Conservation (phyloP, 2,888 invertebrate species). For the Blastobasis adustella region DNA sequence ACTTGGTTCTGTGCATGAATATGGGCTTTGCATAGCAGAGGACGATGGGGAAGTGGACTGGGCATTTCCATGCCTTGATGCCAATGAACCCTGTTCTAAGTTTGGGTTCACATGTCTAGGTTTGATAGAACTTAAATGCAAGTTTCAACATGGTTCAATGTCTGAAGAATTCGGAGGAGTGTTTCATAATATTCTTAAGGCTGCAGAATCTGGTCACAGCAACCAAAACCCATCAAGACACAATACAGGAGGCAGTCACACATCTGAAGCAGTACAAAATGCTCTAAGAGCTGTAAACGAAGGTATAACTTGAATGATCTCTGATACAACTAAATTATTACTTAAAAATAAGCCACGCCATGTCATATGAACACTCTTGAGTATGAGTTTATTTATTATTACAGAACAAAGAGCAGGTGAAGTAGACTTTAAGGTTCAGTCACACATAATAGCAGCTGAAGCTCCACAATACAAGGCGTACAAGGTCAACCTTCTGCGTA, state of each 20-base stretch:
- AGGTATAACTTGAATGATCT: constrained; percentile 23
- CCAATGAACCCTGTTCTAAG: constrained; percentile 91
- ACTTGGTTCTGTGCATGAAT: constrained; percentile 79
- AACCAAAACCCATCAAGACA: constrained; percentile 50
- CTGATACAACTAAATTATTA: not conserved
- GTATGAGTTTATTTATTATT: not conserved
- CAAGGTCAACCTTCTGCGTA: constrained; percentile 85
- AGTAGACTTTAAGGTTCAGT: constrained; percentile 79
- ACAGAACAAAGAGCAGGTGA: constrained; percentile 16
- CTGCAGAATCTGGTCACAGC: constrained; percentile 47
- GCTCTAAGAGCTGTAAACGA: constrained; percentile 66
- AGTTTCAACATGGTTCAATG: constrained; percentile 35
- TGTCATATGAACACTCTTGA: not conserved
- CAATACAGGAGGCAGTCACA: constrained; percentile 61
- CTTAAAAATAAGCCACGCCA: too few relatives aligned
- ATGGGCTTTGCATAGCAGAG: constrained; percentile 94
- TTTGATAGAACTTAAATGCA: constrained; percentile 82
- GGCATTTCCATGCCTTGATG: constrained; percentile 94
- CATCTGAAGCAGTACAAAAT: constrained; percentile 58
- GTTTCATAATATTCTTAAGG: constrained; percentile 51
- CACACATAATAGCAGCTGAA: constrained; percentile 86
- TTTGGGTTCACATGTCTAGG: constrained; percentile 94
- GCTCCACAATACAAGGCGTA: constrained; percentile 91
- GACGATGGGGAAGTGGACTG: constrained; percentile 96
- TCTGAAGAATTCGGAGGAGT: constrained; percentile 51